Evolutionary conservation across 2,797 vertebrate genomes (phyloP), one percentile per base, ranked within the genome.

Genomic region (Lagodon rhomboides): DNA sequence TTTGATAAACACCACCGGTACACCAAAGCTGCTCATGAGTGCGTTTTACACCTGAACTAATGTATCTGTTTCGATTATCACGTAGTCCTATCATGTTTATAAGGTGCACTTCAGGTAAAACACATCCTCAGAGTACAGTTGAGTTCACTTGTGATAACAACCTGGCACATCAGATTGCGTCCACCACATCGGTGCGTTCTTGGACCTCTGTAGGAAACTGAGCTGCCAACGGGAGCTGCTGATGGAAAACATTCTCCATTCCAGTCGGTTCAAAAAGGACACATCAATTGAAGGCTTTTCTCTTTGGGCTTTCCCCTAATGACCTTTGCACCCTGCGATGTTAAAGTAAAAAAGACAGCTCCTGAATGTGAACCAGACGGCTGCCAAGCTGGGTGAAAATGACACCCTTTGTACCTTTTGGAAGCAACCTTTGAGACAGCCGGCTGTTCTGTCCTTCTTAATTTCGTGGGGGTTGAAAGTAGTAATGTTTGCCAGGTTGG

Each of bases 161-260:
- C 43, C 27, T 50, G 8, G 9, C 3, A 18, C 5, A 6, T 49
- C 1, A 12, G 15, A 44, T 51, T 50, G 22, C 27, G 12, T 46
- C 20, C 25, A n/a, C 13, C n/a, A 10, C 27, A 27, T 15, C 43
- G 18, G 1, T 11, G 22, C 16, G 23, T 12, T 12, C 30, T 49
- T 38, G 38, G 22, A 46, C 43, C 30, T 8, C 41, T 27, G 22
- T 12, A 56, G 22, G 22, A 56, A 63, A 20, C 46, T 0, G 34
- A 64, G 61, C 54, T 62, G 80, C 73, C 63, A 22, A 15, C 38
- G 43, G 51, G 50, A 23, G 44, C 17, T 41, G 5, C 65, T 58
- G 63, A 82, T 50, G 53, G 60, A 70, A 66, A 59, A 54, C 77
- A 71, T 64, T 74, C 71, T 17, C 4, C 22, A 10, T 38, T 66